These are phyloP conservation scores for Lophotriccus pileatus DNA, from an alignment of 2,797 vertebrate species.

Conservation along the genomic window DNA sequence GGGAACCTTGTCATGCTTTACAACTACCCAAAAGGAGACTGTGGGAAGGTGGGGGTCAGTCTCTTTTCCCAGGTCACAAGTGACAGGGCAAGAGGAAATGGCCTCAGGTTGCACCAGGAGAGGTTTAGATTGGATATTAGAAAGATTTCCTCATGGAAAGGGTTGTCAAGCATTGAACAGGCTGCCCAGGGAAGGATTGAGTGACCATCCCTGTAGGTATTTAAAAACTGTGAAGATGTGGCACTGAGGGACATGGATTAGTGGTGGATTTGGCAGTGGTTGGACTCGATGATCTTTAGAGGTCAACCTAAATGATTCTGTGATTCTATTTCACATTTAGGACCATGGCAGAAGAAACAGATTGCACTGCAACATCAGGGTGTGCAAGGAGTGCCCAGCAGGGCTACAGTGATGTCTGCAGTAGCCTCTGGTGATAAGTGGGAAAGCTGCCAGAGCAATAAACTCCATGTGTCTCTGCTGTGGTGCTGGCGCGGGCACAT, in stretches of 20 bases:
- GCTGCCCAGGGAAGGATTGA: neutral
- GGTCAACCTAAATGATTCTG: neutral
- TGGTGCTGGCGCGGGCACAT: accelerated
- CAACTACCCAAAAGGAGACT: neutral
- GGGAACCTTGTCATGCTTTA: neutral
- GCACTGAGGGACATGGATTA: neutral
- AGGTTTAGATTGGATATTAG: neutral
- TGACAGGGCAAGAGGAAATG: neutral
- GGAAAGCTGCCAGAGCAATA: neutral
- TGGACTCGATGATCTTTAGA: neutral
- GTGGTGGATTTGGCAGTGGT: neutral
- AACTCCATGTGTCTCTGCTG: neutral
- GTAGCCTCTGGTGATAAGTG: no score
- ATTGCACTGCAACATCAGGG: neutral
- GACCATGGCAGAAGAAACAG: neutral
- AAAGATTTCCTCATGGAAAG: neutral
- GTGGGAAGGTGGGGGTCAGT: neutral
- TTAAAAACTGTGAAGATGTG: neutral
- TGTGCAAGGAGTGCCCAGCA: neutral
- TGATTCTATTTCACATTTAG: neutral
- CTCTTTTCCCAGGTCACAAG: neutral
- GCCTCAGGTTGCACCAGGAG: neutral
- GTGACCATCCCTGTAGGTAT: neutral
- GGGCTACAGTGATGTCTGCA: neutral
- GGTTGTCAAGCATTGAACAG: neutral